Evolutionary conservation across 1,140 invertebrate species (phyloP), one percentile per base, ranked within the genome.

Genomic region (Phenacoccus solenopsis): DNA sequence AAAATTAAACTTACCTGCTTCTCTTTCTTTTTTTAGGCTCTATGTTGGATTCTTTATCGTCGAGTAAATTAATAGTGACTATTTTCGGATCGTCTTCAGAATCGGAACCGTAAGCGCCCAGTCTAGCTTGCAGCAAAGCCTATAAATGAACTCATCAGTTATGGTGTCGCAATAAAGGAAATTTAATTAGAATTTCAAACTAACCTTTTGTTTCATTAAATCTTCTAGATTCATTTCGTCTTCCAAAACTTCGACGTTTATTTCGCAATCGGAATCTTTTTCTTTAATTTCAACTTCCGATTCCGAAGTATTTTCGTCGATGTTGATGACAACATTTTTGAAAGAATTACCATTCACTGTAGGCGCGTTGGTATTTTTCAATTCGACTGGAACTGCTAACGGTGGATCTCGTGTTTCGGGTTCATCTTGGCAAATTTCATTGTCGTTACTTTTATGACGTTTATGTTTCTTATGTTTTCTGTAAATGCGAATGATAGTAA

Each of bases 191-290:
- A 13, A 71, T 13, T 71, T 70, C 35, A 67, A n/a, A 28, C 70
- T 71, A 77, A 89, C 90, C 80, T 93, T 93, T 78, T 93, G 90
- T 75, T 87, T 87, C 90, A 93, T 93, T 71, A 94, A 79, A 72
- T 93, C 91, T 77, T 93, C 91, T 7, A 93, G 78, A 78, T 93
- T 91, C 71, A 93, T 86, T 74, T 93, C 91, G 76, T 92, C 90
- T 77, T 92, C 90, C 69, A 90, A 86, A 27, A 90, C 84, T 5
- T 84, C 83, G 69, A 90, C 83, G 75, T 90, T 87, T 28, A 89
- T 82, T 70, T 82, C 59, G 20, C 3, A 83, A 72, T 86, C 89
- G 72, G 87, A 90, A 73, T 87, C 87, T 73, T 85, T 84, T 76
- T 90, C 89, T 57, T 74, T 72, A 74, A 87, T 76, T 72, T 84